A percentile compares a stretch with the other conserved stretches of the same genome.
Evolutionary conservation across 1,140 invertebrate genomes (phyloP).

Genomic region (Thalassaphorura encarpata): DNA sequence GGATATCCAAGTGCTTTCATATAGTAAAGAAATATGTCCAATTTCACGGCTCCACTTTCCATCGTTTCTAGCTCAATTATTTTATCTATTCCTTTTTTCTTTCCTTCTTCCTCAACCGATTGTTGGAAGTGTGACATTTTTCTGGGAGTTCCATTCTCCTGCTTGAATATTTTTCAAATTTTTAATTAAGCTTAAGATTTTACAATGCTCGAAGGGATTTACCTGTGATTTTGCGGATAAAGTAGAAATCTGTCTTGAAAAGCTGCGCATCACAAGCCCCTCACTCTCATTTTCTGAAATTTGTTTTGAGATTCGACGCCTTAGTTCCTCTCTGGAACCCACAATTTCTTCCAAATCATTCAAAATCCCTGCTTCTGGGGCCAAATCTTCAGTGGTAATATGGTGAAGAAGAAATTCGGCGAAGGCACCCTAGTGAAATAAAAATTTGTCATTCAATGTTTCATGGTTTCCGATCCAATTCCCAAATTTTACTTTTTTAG

Average conservation of each 20-base stretch:
- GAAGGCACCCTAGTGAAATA: slow-evolving; percentile 25
- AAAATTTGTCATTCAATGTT: not conserved
- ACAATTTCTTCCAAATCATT: slow-evolving; percentile 19
- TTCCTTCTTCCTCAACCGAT: not conserved
- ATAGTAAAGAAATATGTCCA: slow-evolving; percentile 25
- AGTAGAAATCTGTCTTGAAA: no score
- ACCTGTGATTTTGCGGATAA: not conserved
- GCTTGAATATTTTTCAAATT: not conserved
- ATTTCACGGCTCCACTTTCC: slow-evolving; percentile 28
- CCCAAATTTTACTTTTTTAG: slow-evolving; percentile 33
- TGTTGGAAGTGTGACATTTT: not conserved
- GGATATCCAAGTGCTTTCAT: slow-evolving; percentile 13
- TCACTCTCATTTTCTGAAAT: slow-evolving; percentile 10
- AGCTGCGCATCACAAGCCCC: not conserved
- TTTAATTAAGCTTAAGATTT: not conserved
- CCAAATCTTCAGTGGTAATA: slow-evolving; percentile 45
- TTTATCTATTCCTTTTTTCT: not conserved
- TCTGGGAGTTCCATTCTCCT: not conserved
- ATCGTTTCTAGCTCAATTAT: slow-evolving; percentile 24
- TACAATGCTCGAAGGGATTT: not conserved
- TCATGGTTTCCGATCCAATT: not conserved
- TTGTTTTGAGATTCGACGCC: not conserved
- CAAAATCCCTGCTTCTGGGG: slow-evolving; percentile 13
- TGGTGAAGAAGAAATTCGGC: slow-evolving; percentile 63
- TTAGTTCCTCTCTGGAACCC: slow-evolving; percentile 3